phyloP scores from a whole-genome alignment of 2,888 invertebrate species.

The Cheilosia soror region DNA sequence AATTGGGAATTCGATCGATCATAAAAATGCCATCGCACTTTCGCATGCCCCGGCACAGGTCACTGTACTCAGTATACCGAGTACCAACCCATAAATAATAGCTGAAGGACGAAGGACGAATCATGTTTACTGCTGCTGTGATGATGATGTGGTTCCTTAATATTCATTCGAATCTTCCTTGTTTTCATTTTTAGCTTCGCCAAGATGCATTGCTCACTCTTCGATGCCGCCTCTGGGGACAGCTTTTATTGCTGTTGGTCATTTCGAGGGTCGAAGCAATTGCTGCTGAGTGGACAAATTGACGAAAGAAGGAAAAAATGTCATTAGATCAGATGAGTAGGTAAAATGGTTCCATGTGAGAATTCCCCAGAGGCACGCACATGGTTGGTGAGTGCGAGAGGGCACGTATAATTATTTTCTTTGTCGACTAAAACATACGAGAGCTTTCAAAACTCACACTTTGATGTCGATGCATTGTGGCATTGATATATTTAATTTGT shows the following conservation, averaged over 20 bases:
- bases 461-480: background rate
- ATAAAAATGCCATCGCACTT: constrained; percentile 79
- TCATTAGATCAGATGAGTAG: constrained; percentile 74
- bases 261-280: constrained; percentile 71
- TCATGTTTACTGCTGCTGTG: constrained; percentile 61
- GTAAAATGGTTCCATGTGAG: constrained; percentile 57
- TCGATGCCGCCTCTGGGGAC: constrained; percentile 65
- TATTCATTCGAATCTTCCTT: constrained; percentile 70
- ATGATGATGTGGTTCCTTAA: constrained; percentile 75
- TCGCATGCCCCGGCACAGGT: constrained; percentile 52
- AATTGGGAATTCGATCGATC: constrained; percentile 83
- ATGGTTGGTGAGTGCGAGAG: constrained; percentile 1
- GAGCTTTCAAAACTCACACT: constrained; percentile 48
- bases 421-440: constrained; percentile 44
- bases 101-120: constrained; percentile 71
- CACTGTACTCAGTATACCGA: constrained; percentile 54
- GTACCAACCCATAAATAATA: constrained; percentile 68
- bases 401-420: constrained; percentile 58
- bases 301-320: constrained; percentile 63
- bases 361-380: constrained; percentile 42
- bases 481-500: background rate
- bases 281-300: constrained; percentile 76
- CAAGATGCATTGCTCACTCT: constrained; percentile 69
- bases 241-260: constrained; percentile 73
- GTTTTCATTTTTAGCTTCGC: constrained; percentile 56